These are phyloP conservation scores for human DNA, from an alignment of 2,113 vertebrate species.

Conservation along the genomic window GRCh38 chr13:33671001-33671500, in stretches of 20 bases:
- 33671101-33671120: neutral
- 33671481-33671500: too few relatives aligned
- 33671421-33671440: neutral
- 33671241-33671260: neutral
- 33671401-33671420: slow-evolving; percentile 21
- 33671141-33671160: neutral
- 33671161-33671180: neutral
- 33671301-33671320: neutral
- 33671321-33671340: neutral
- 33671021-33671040: neutral
- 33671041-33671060: neutral
- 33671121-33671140: neutral
- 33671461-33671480: too few relatives aligned
- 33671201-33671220: neutral
- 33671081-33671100: neutral
- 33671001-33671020: neutral
- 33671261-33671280: neutral
- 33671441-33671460: neutral
- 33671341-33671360: neutral
- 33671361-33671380: neutral
- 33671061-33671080: neutral
- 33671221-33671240: slow-evolving; percentile 11
- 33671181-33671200: slow-evolving; percentile 21
- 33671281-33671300: neutral
- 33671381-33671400: neutral